Evolutionary conservation across 2,888 invertebrate genomes (phyloP).

Genomic region (Diogma glabrata): DNA sequence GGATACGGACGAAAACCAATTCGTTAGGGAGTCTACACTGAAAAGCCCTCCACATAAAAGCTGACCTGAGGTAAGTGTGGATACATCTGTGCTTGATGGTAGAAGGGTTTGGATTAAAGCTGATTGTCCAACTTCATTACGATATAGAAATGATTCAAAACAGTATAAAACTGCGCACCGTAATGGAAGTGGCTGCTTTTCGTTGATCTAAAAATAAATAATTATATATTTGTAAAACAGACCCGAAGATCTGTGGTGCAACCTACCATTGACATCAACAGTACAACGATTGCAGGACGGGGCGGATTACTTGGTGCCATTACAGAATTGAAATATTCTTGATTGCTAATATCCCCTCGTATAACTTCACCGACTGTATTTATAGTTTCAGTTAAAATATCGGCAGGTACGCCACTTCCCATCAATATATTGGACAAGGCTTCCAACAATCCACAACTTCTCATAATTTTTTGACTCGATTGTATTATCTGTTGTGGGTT

Average conservation of each 20-base stretch:
- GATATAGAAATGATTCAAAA: slow-evolving; percentile 90
- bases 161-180: slow-evolving; percentile 95
- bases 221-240: no score
- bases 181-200: slow-evolving; percentile 83
- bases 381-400: slow-evolving; percentile 92
- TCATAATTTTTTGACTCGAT: slow-evolving; percentile 82
- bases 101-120: slow-evolving; percentile 84
- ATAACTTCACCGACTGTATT: slow-evolving; percentile 91
- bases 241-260: no score
- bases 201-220: slow-evolving; percentile 50
- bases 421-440: slow-evolving; percentile 82
- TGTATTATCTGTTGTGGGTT: slow-evolving; percentile 74
- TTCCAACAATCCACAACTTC: slow-evolving; percentile 68
- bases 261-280: slow-evolving; percentile 86
- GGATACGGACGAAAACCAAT: slow-evolving; percentile 92
- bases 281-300: slow-evolving; percentile 83
- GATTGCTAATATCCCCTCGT: slow-evolving; percentile 73
- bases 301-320: slow-evolving; percentile 90
- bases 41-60: slow-evolving; percentile 87
- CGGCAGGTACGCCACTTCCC: slow-evolving; percentile 93
- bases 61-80: slow-evolving; percentile 69
- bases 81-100: slow-evolving; percentile 70
- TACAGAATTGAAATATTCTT: slow-evolving; percentile 81
- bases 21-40: slow-evolving; percentile 74
- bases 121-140: slow-evolving; percentile 81